Evolutionary conservation across 2,888 invertebrate species (phyloP).

Genomic region (Drosophila flavopinicola): DNA sequence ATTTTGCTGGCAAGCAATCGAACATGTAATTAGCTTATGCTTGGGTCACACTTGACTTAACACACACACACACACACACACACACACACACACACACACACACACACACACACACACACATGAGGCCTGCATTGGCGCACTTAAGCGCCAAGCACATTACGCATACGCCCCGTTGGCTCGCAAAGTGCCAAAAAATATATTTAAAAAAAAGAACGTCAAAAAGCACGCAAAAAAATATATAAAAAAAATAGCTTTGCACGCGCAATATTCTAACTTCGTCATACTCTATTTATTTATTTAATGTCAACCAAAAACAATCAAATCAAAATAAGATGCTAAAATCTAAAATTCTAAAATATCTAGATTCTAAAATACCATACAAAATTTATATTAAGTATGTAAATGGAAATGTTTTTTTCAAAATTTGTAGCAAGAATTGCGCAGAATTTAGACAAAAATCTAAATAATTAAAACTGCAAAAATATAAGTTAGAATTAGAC

Average conservation of each 20-base stretch:
- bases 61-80: conserved; percentile 9
- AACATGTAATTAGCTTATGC: conserved; percentile 34
- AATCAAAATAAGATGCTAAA: no score
- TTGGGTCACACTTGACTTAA: conserved; percentile 29
- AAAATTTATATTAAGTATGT: no score
- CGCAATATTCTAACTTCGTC: no score
- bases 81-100: conserved; percentile 15
- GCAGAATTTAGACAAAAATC: no score
- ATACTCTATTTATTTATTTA: no score
- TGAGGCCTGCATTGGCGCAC: conserved; percentile 63
- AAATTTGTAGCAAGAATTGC: no score
- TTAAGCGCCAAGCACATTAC: conserved; percentile 72
- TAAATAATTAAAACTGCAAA: no score
- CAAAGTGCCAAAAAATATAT: conserved; percentile 34
- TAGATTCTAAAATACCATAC: no score
- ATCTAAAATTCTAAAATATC: no score
- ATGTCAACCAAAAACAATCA: no score
- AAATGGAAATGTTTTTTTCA: no score
- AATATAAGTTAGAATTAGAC: no score
- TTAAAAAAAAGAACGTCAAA: conserved; percentile 1
- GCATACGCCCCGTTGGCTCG: conserved; percentile 65
- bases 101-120: conserved; percentile 6
- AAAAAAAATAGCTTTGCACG: neutral
- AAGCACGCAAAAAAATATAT: neutral
- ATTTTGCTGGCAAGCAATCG: conserved; percentile 19